Conservation (phyloP, 2,113 vertebrate species). For the Cebus imitator region DNA sequence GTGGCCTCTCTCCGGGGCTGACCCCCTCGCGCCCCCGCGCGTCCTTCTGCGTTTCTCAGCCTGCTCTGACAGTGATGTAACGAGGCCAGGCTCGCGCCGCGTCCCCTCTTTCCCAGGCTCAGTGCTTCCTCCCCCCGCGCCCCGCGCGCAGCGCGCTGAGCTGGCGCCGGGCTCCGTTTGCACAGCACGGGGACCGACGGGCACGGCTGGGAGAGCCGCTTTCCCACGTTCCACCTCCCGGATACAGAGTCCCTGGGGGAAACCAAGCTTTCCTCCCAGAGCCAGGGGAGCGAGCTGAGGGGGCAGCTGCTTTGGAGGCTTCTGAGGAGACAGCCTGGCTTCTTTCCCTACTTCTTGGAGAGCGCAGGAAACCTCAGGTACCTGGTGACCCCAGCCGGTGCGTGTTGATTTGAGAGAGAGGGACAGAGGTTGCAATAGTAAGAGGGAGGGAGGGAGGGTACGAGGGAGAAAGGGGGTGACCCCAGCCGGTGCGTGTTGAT, state of each 20-base stretch:
- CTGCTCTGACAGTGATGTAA: slow-evolving; percentile 60
- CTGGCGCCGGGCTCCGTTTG: background rate
- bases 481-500: background rate
- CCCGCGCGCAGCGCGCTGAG: background rate
- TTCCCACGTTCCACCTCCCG: background rate
- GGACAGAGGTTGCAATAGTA: background rate
- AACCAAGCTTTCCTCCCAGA: slow-evolving; percentile 9
- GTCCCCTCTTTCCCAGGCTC: background rate
- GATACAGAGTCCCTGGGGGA: background rate
- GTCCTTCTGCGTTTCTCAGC: slow-evolving; percentile 17
- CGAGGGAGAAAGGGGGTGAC: background rate
- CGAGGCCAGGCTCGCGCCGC: background rate
- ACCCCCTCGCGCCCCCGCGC: slow-evolving; percentile 38
- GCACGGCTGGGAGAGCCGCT: background rate
- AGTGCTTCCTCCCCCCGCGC: slow-evolving; percentile 7
- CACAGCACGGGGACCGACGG: background rate
- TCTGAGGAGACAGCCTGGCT: slow-evolving; percentile 27
- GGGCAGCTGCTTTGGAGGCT: slow-evolving; percentile 26
- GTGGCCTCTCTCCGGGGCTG: background rate
- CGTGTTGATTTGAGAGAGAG: background rate
- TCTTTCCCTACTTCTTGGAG: background rate
- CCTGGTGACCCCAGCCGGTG: background rate
- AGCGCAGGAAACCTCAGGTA: slow-evolving; percentile 58
- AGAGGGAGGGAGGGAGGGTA: background rate
- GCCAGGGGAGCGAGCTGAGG: background rate